Percentiles rank a stretch among this genome's conserved stretches.
These are phyloP conservation scores for Nineta flava DNA, from an alignment of 2,888 invertebrate species.

Conservation along the genomic window DNA sequence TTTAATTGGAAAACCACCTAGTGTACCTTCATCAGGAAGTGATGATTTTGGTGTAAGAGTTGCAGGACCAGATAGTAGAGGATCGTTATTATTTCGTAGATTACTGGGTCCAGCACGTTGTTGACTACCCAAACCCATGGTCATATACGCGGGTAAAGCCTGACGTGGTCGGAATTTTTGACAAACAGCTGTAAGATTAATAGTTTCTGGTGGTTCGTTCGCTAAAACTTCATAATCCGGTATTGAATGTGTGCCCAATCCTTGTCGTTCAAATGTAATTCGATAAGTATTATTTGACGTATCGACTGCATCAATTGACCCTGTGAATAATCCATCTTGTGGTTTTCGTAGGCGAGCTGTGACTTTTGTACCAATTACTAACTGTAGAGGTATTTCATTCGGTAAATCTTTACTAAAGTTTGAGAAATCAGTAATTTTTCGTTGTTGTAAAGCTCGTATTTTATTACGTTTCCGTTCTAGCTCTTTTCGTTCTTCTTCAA, in stretches of 20 bases:
- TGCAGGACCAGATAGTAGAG: constrained; percentile 42
- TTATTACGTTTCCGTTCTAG: constrained; percentile 80
- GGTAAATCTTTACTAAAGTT: constrained; percentile 73
- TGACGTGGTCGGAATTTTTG: constrained; percentile 62
- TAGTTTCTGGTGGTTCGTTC: constrained; percentile 81
- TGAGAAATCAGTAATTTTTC: constrained; percentile 66
- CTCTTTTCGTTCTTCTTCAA: constrained; percentile 84
- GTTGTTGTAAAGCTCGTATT: constrained; percentile 82
- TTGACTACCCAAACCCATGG: constrained; percentile 28
- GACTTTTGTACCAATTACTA: constrained; percentile 89
- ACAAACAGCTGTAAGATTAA: constrained; percentile 68
- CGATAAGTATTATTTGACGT: constrained; percentile 88
- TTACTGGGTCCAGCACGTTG: constrained; percentile 23
- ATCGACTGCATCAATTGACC: constrained; percentile 88
- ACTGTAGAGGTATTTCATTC: constrained; percentile 82
- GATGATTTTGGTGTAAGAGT: constrained; percentile 22
- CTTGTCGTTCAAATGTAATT: constrained; percentile 83
- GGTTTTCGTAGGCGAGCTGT: constrained; percentile 80
- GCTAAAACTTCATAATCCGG: constrained; percentile 94
- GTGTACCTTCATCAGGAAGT: constrained; percentile 29
- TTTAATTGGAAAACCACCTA: constrained; percentile 72
- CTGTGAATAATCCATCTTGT: constrained; percentile 90
- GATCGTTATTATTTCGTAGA: constrained; percentile 43
- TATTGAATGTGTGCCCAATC: constrained; percentile 87
- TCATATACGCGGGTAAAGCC: constrained; percentile 38